Conservation (phyloP, 1,140 invertebrate genomes). For the Tetramorium simillimum region DNA sequence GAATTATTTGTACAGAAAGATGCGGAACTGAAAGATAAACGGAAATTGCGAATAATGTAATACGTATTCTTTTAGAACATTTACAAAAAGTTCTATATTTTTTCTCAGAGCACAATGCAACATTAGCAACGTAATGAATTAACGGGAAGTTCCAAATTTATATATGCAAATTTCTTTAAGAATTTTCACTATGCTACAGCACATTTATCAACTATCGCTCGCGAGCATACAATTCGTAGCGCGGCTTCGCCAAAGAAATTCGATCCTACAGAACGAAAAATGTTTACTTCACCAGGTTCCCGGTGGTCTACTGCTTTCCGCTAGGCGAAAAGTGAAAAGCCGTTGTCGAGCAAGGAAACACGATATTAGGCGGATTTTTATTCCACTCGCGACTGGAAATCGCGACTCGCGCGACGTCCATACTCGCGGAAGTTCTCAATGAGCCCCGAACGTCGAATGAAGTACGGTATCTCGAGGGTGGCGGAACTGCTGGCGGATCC, state of each 20-base stretch:
- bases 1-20: not conserved
- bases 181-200: not conserved
- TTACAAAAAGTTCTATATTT: not conserved
- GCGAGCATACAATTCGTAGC: not conserved
- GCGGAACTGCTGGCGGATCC: constrained; percentile 7
- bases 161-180: not conserved
- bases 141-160: not conserved
- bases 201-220: not conserved
- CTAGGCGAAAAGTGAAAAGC: constrained; percentile 5
- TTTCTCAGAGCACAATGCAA: not conserved
- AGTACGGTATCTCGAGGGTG: constrained; percentile 24
- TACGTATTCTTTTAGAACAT: not conserved
- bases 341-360: not conserved
- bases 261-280: not conserved
- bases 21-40: not conserved
- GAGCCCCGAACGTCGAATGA: constrained; percentile 44
- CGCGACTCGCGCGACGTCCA: not conserved
- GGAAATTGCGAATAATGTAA: not conserved
- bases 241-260: not conserved
- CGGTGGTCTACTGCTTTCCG: not conserved
- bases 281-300: not conserved
- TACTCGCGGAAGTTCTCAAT: constrained; percentile 42
- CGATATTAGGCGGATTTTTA: constrained; percentile 37
- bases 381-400: constrained; percentile 29
- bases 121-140: not conserved